Percentiles rank a stretch among this genome's conserved stretches.
Conservation (phyloP, 1,140 invertebrate genomes). For the Anoplophora glabripennis region DNA sequence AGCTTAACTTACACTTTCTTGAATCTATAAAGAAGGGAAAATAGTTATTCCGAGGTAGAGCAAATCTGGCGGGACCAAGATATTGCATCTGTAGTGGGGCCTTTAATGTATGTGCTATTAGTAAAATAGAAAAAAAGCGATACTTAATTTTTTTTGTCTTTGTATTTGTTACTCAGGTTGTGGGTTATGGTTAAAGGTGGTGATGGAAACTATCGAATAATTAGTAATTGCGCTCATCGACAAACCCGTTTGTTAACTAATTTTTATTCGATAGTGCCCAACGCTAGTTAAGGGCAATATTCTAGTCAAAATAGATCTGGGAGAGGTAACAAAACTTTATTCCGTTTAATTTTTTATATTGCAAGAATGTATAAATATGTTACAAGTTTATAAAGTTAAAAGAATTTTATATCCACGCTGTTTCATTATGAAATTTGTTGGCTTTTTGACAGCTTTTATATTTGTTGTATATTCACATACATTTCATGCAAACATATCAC, state of each 20-base stretch:
- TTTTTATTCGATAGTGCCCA: too few species aligned
- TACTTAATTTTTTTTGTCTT: too few species aligned
- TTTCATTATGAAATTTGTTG: conserved; percentile 9
- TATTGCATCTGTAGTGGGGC: conserved; percentile 29
- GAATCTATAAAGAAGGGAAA: too few species aligned
- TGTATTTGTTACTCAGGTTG: too few species aligned
- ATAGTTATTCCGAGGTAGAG: background rate
- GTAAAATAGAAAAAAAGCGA: too few species aligned
- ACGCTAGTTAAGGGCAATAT: conserved; percentile 4
- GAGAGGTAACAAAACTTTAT: background rate
- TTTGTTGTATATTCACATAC: conserved; percentile 6
- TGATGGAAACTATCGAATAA: too few species aligned
- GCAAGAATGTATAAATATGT: conserved; percentile 2
- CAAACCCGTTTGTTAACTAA: too few species aligned
- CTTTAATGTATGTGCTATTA: conserved; percentile 19
- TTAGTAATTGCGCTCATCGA: too few species aligned
- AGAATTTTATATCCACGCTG: background rate
- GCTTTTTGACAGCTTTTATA: conserved; percentile 6
- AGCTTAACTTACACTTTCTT: too few species aligned
- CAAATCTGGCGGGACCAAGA: conserved; percentile 29
- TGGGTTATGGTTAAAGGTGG: too few species aligned
- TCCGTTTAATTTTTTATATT: background rate
- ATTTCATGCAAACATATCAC: conserved; percentile 40
- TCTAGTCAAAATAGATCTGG: background rate
- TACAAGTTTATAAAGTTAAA: conserved; percentile 10